Evolutionary conservation across 2,888 invertebrate species (phyloP), one percentile per base, ranked within the genome.

Genomic region (Rosalia funebris): DNA sequence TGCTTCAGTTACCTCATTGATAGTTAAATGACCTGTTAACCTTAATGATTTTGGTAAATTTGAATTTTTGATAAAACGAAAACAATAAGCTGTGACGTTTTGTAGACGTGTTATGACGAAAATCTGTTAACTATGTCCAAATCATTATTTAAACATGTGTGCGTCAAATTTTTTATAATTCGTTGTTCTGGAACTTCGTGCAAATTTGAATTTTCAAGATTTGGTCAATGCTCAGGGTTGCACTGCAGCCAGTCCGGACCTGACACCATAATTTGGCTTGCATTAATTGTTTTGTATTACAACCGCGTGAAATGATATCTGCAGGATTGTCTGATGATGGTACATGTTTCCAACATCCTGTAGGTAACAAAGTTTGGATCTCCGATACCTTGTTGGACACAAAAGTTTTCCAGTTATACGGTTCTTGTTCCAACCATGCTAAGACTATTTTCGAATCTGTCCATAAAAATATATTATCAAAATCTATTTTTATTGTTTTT

Each of bases 181-280:
- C n/a, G 34, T 34, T n/a, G 11, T 7, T 34, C n/a, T 4, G n/a
- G n/a, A n/a, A n/a, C n/a, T n/a, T n/a, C n/a, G n/a, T n/a, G n/a
- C n/a, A n/a, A n/a, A n/a, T n/a, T n/a, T n/a, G n/a, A n/a, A n/a
- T n/a, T n/a, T n/a, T n/a, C n/a, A n/a, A n/a, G n/a, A n/a, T n/a
- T n/a, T n/a, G n/a, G n/a, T n/a, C n/a, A n/a, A n/a, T n/a, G n/a
- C n/a, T n/a, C n/a, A n/a, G n/a, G n/a, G n/a, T n/a, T n/a, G n/a
- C 11, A 34, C 2, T 10, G 5, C 2, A 34, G 34, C 42, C 42
- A 2, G n/a, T n/a, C 34, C 58, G 61, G 10, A 61, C 61, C 9
- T 46, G 16, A 39, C 47, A 57, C 64, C 61, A 64, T 5, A 55
- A n/a, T 7, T 16, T 16, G 9, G 36, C 32, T n/a, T 58, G 17